These are phyloP conservation scores for Drosophila siamana DNA, from an alignment of 2,888 invertebrate species.

Conservation along the genomic window DNA sequence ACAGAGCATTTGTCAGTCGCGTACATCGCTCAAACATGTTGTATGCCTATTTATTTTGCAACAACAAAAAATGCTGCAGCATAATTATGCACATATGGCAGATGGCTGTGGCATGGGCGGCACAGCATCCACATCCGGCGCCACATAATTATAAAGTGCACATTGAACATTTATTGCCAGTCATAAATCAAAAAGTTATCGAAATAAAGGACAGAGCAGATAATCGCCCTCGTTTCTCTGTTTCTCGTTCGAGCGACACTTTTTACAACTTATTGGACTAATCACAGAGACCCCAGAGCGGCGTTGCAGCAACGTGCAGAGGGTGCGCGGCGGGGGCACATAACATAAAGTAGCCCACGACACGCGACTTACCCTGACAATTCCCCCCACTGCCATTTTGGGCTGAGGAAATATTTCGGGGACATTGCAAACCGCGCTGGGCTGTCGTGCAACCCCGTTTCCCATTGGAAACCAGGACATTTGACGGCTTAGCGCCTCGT, in stretches of 20 bases:
- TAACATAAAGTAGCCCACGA: constrained; percentile 76
- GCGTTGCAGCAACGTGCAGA: constrained; percentile 14
- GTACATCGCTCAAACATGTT: neutral
- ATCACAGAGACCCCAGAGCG: constrained; percentile 57
- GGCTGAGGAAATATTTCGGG: constrained; percentile 46
- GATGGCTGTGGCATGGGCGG: constrained; percentile 20
- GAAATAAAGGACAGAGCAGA: constrained; percentile 74
- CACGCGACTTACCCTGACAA: constrained; percentile 62
- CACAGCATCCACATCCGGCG: constrained; percentile 51
- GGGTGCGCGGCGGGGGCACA: constrained; percentile 27
- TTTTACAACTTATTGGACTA: constrained; percentile 83
- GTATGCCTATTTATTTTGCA: neutral
- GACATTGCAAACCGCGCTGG: constrained; percentile 49
- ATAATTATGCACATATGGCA: constrained; percentile 72
- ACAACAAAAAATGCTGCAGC: constrained; percentile 16
- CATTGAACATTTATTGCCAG: constrained; percentile 81
- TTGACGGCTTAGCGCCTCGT: constrained; percentile 81
- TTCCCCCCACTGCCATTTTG: neutral
- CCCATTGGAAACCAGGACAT: constrained; percentile 58
- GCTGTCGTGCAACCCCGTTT: constrained; percentile 55
- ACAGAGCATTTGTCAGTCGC: constrained; percentile 18
- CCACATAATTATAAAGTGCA: constrained; percentile 75
- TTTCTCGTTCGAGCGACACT: constrained; percentile 58
- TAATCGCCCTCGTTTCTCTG: constrained; percentile 48
- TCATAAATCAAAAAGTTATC: constrained; percentile 84